Percentiles rank a stretch among this genome's conserved stretches.
Conservation (phyloP, 1,140 invertebrate species). For the Bombus superbus region DNA sequence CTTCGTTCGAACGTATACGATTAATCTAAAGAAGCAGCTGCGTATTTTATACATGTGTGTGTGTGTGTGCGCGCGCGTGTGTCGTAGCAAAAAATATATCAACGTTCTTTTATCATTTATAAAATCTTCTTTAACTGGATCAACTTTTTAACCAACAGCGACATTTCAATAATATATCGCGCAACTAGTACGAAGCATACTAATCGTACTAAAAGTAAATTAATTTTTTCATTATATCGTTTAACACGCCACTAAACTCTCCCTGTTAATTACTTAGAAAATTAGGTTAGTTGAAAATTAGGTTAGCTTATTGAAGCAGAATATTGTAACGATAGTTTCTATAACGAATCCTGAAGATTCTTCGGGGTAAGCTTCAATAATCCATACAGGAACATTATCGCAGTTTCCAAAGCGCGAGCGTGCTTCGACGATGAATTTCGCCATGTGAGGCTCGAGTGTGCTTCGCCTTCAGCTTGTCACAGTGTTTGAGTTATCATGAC, state of each 20-base stretch:
- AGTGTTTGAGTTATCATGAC: conserved; percentile 42
- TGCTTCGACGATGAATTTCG: not conserved
- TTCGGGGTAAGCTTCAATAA: not conserved
- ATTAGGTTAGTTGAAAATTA: not conserved
- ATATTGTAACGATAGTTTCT: not conserved
- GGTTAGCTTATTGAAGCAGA: not conserved
- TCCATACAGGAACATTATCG: not conserved
- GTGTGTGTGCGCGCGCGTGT: too few species aligned
- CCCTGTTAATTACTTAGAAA: not conserved
- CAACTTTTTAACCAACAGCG: not conserved
- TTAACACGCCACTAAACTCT: not conserved
- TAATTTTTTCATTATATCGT: too few species aligned
- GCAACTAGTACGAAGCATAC: not conserved
- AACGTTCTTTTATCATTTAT: too few species aligned
- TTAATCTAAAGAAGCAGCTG: too few species aligned
- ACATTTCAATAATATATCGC: not conserved
- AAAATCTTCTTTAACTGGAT: too few species aligned
- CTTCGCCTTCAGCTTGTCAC: conserved; percentile 8
- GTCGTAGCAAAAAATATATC: too few species aligned
- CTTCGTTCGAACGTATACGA: not conserved
- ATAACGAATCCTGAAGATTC: not conserved
- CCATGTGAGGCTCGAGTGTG: not conserved
- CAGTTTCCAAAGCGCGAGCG: not conserved
- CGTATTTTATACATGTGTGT: too few species aligned
- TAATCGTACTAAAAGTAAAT: not conserved